Percentiles rank a stretch among this genome's conserved stretches.
Conservation (phyloP, 2,113 vertebrate genomes). For the Carlito syrichta region DNA sequence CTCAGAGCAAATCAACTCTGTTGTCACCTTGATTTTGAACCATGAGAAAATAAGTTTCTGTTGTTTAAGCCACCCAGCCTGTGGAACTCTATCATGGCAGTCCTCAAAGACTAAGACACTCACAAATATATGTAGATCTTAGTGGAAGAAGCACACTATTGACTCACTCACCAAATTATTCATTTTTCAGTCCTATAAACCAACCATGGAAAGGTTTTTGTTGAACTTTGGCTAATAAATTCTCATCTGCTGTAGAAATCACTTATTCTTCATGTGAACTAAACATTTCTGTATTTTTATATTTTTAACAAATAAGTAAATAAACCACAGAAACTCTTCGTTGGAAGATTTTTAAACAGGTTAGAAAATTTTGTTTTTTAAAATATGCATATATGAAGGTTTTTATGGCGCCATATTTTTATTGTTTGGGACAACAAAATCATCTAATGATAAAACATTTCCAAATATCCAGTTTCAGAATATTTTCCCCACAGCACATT, state of each 20-base stretch:
- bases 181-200: neutral
- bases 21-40: neutral
- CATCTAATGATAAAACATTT: neutral
- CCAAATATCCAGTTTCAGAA: neutral
- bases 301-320: neutral
- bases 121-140: neutral
- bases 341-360: neutral
- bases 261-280: constrained; percentile 9
- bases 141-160: neutral
- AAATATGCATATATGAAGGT: neutral
- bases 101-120: neutral
- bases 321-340: neutral
- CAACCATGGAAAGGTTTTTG: neutral
- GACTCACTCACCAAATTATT: neutral
- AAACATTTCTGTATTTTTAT: neutral
- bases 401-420: neutral
- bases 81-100: neutral
- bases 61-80: neutral
- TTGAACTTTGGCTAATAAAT: neutral
- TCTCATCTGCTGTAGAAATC: neutral
- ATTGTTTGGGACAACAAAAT: constrained; percentile 35
- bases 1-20: neutral
- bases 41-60: neutral
- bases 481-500: neutral
- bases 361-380: neutral